Evolutionary conservation across 2,888 invertebrate species (phyloP).

Genomic region (Lasioglossum calceatum): DNA sequence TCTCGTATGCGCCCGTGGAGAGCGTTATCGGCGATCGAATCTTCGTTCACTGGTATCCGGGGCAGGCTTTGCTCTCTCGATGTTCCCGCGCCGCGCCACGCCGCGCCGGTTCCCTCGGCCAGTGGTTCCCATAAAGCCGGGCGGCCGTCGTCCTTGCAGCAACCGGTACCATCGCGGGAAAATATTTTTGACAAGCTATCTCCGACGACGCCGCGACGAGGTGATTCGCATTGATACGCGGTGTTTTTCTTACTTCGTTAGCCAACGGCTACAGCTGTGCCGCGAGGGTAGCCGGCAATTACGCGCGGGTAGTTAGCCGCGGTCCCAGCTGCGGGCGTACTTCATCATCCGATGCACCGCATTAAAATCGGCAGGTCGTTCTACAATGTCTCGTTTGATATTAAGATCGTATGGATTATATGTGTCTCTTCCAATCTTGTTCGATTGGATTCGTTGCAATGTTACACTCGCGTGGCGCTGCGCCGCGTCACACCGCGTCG

Average conservation of each 20-base stretch:
- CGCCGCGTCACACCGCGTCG: background rate
- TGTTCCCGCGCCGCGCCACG: constrained; percentile 24
- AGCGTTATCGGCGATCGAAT: constrained; percentile 76
- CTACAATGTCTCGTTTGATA: background rate
- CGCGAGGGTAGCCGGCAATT: constrained; percentile 16
- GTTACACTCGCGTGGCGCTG: background rate
- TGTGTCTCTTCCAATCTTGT: background rate
- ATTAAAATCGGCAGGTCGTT: background rate
- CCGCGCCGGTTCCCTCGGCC: background rate
- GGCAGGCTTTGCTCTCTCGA: constrained; percentile 44
- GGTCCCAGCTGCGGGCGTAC: background rate
- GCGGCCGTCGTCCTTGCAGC: background rate
- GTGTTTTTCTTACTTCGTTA: background rate
- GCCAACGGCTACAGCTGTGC: constrained; percentile 32
- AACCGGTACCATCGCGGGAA: background rate
- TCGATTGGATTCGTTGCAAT: background rate
- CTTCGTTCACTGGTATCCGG: constrained; percentile 60
- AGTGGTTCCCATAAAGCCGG: constrained; percentile 66
- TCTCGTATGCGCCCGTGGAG: constrained; percentile 57
- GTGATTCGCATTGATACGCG: background rate
- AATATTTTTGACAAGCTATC: background rate
- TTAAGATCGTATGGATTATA: background rate
- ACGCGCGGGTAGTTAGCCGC: background rate
- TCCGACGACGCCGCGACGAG: background rate
- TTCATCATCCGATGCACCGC: background rate